Evolutionary conservation across 2,888 invertebrate species (phyloP), one percentile per base, ranked within the genome.

Genomic region (Agrotis clavis): DNA sequence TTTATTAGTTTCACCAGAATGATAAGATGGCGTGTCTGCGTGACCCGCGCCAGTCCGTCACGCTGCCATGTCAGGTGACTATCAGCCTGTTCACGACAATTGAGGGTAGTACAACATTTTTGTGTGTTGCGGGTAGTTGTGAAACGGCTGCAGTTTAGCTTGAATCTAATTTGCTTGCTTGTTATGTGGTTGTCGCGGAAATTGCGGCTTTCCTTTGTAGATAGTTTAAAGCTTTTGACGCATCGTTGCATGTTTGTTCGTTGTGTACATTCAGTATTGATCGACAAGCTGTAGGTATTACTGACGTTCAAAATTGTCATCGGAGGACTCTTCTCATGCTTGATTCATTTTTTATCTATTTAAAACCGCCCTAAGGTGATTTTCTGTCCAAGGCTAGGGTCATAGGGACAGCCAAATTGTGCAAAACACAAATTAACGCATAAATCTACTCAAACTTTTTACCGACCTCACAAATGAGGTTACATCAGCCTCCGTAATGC

Each of bases 1-100:
- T n/a, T 67, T 61, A 72, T 56, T 62, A 61, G 60, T 79, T 74
- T 79, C 62, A 47, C 45, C 21, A 41, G 51, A 67, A 75, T 61
- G 69, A 84, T 69, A 68, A 69, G 35, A 21, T 69, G 62, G 47
- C 84, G 81, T 80, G 75, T 47, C 25, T 81, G 13, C 84, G 81
- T 80, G 81, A 47, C 59, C 21, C 25, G 35, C 21, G 50, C 45
- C 66, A 21, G 63, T 83, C 30, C 50, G 81, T 80, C 76, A 74
- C 63, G 71, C 56, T 81, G 81, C 35, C 84, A 65, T 84, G 81
- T 64, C 47, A 35, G 56, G 16, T 18, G 67, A 50, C 68, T 45
- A 69, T 75, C 47, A 54, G 66, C 14, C 21, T 41, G 48, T 59
- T 57, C 51, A 59, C 63, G 83, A 21, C 66, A 41, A 57, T 64